Evolutionary conservation across 2,888 invertebrate species (phyloP).

Genomic region (Acrobasis consociella): DNA sequence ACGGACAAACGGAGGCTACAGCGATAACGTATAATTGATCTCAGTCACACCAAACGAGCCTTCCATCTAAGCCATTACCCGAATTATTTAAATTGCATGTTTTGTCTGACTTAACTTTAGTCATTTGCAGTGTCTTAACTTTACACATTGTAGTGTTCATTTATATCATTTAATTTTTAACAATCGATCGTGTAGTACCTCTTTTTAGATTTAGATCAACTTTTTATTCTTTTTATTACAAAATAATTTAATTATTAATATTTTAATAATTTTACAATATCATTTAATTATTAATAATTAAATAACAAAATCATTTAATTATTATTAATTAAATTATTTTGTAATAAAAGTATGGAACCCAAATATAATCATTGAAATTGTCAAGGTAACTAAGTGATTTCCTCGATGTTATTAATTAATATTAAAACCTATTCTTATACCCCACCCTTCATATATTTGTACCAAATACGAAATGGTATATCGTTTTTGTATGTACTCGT

Average conservation of each 20-base stretch:
- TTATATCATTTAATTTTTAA: conserved; percentile 9
- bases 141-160: conserved; percentile 11
- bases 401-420: conserved; percentile 24
- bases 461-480: conserved; percentile 27
- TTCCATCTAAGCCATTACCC: conserved; percentile 37
- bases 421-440: conserved; percentile 22
- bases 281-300: background rate
- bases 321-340: background rate
- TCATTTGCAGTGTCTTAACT: conserved; percentile 30
- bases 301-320: no score
- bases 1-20: conserved; percentile 1
- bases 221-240: conserved; percentile 1
- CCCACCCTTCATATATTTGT: conserved; percentile 22
- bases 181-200: background rate
- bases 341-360: conserved; percentile 6
- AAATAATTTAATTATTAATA: background rate
- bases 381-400: conserved; percentile 17
- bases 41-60: conserved; percentile 58
- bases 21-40: conserved; percentile 42
- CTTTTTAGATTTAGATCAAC: background rate
- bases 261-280: background rate
- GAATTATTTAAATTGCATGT: conserved; percentile 33
- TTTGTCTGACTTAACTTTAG: conserved; percentile 25
- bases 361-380: background rate
- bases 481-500: conserved; percentile 25